Evolutionary conservation across 2,888 invertebrate genomes (phyloP).

Genomic region (Hydriomena furcata): DNA sequence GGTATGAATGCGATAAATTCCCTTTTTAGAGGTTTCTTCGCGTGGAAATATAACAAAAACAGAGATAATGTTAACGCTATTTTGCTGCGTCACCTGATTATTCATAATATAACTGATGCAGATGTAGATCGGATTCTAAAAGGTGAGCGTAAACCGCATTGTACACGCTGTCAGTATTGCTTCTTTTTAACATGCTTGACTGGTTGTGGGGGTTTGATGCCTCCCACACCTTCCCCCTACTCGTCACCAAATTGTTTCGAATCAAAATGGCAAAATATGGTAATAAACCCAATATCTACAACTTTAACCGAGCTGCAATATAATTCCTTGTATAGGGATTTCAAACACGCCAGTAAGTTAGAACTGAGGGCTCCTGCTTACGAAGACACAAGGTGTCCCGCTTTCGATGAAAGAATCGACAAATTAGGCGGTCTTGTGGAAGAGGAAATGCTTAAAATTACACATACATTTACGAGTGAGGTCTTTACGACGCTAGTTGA

Average conservation of each 20-base stretch:
- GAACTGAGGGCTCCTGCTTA: conserved; percentile 7
- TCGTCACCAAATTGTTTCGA: not conserved
- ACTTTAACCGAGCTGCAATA: conserved; percentile 15
- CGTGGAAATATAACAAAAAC: conserved; percentile 14
- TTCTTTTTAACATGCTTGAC: conserved; percentile 5
- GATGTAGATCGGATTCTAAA: conserved; percentile 8
- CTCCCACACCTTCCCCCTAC: conserved; percentile 17
- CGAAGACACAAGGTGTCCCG: not conserved
- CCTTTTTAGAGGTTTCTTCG: not conserved
- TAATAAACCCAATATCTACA: not conserved
- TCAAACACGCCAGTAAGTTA: conserved; percentile 17
- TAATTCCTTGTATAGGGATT: conserved; percentile 17
- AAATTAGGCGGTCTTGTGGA: conserved; percentile 6
- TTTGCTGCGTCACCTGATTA: not conserved
- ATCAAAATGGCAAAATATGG: not conserved
- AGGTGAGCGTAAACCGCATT: conserved; percentile 5
- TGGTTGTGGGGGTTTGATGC: conserved; percentile 8
- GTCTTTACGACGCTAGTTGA: conserved; percentile 17
- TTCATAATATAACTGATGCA: not conserved
- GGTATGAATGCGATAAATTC: not conserved
- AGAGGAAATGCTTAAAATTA: conserved; percentile 12
- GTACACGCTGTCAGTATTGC: conserved; percentile 17
- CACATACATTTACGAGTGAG: conserved; percentile 13
- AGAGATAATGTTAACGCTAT: not conserved
- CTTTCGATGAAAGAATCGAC: not conserved